phyloP scores from a whole-genome alignment of 1,140 invertebrate species.

The Maniola jurtina region DNA sequence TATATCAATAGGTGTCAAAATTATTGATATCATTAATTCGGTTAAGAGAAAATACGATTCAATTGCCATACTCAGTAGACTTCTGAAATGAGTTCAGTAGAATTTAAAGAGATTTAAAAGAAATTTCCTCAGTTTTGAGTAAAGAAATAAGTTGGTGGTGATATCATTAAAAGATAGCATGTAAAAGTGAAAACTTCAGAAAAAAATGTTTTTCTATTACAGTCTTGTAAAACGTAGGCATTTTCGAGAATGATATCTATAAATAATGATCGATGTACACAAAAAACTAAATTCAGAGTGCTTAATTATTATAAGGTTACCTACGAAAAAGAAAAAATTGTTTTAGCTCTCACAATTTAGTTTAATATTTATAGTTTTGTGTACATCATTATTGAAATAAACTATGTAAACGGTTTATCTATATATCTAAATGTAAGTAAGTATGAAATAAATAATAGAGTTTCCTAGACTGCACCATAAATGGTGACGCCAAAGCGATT shows the following conservation, averaged over 20 bases:
- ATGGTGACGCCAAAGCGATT: constrained; percentile 21
- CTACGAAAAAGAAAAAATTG: too few relatives aligned
- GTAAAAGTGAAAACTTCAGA: constrained; percentile 23
- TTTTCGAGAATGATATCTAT: not conserved
- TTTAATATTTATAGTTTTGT: not conserved
- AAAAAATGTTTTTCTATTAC: not conserved
- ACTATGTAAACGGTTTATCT: constrained; percentile 6
- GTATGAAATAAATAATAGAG: constrained; percentile 17
- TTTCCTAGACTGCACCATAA: constrained; percentile 12
- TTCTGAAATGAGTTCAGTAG: too few relatives aligned
- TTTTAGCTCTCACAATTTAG: too few relatives aligned
- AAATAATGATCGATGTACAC: too few relatives aligned
- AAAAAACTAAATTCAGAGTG: too few relatives aligned
- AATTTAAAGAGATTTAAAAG: too few relatives aligned
- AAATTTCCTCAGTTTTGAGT: too few relatives aligned
- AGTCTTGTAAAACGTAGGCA: not conserved
- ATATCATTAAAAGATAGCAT: constrained; percentile 30
- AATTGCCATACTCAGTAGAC: too few relatives aligned
- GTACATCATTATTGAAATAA: not conserved
- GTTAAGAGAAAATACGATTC: too few relatives aligned
- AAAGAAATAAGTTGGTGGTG: constrained; percentile 19
- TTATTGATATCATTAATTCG: too few relatives aligned
- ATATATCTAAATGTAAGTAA: constrained; percentile 11
- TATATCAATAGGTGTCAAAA: too few relatives aligned
- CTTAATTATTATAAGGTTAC: too few relatives aligned